These are phyloP conservation scores for Trachelus tabidus DNA, from an alignment of 2,888 invertebrate genomes.

Conservation along the genomic window DNA sequence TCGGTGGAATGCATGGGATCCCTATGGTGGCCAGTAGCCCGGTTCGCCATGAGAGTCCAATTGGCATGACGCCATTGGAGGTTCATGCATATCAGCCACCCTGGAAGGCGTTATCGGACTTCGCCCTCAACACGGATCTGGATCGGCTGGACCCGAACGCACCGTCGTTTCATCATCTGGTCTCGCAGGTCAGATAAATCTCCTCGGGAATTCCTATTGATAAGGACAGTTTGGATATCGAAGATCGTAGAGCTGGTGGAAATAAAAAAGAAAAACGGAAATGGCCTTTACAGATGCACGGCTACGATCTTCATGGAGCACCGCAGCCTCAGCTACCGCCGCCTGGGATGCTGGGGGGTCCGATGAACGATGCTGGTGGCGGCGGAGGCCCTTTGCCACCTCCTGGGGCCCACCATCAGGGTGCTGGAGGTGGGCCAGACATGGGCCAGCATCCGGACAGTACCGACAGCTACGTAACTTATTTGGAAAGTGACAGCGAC, in stretches of 20 bases:
- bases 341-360: conserved; percentile 59
- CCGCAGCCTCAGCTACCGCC: conserved; percentile 60
- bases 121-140: conserved; percentile 93
- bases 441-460: conserved; percentile 82
- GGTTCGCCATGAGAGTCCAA: conserved; percentile 88
- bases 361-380: conserved; percentile 58
- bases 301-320: conserved; percentile 77
- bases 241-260: background rate
- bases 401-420: conserved; percentile 54
- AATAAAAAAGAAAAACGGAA: background rate
- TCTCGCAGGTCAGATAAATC: conserved; percentile 81
- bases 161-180: conserved; percentile 95
- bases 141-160: conserved; percentile 87
- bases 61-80: conserved; percentile 89
- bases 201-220: background rate
- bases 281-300: conserved; percentile 81
- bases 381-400: conserved; percentile 56
- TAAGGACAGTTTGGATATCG: background rate
- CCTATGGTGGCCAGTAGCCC: conserved; percentile 98
- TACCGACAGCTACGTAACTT: conserved; percentile 91
- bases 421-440: conserved; percentile 64
- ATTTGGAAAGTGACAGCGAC: conserved; percentile 86
- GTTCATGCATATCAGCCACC: conserved; percentile 95
- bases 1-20: conserved; percentile 95
- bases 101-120: conserved; percentile 97